Percentiles rank a stretch among this genome's conserved stretches.
Conservation (phyloP, 2,888 invertebrate species). For the Eurytoma adleriae region DNA sequence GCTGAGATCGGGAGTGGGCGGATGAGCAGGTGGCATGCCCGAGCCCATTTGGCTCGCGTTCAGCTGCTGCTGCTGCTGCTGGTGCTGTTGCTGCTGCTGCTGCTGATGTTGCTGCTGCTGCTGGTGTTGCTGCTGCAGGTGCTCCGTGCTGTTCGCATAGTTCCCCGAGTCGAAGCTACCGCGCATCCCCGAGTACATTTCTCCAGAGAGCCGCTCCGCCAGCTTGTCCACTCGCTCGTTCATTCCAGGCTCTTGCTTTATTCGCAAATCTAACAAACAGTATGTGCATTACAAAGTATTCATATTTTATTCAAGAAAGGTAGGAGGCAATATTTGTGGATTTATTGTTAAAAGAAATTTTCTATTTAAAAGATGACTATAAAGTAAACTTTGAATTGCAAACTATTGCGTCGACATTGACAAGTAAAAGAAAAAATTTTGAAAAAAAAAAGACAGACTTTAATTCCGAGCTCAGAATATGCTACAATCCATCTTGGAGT, state of each 20-base stretch:
- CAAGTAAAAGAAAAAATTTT: no score
- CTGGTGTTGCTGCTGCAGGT: slow-evolving; percentile 64
- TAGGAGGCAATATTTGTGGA: no score
- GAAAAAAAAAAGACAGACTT: no score
- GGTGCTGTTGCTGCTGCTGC: slow-evolving; percentile 51
- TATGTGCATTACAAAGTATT: no score
- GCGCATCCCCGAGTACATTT: slow-evolving; percentile 69
- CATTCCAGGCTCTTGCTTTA: slow-evolving; percentile 80
- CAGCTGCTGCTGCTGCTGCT: slow-evolving; percentile 66
- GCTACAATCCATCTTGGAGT: no score
- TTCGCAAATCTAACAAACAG: slow-evolving; percentile 71
- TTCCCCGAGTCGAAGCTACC: slow-evolving; percentile 72
- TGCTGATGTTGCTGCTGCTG: slow-evolving; percentile 55
- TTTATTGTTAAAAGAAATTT: no score
- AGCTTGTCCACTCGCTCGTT: slow-evolving; percentile 72
- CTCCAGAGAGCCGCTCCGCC: slow-evolving; percentile 71
- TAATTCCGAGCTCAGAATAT: no score
- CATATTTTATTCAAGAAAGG: no score
- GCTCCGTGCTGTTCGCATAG: slow-evolving; percentile 66
- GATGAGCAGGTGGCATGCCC: slow-evolving; percentile 76
- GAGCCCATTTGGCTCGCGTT: slow-evolving; percentile 66
- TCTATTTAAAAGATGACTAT: no score
- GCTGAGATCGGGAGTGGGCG: slow-evolving; percentile 77
- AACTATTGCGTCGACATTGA: no score
- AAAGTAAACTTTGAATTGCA: no score